phyloP scores from a whole-genome alignment of 2,888 invertebrate species.

The Melipona bicolor region DNA sequence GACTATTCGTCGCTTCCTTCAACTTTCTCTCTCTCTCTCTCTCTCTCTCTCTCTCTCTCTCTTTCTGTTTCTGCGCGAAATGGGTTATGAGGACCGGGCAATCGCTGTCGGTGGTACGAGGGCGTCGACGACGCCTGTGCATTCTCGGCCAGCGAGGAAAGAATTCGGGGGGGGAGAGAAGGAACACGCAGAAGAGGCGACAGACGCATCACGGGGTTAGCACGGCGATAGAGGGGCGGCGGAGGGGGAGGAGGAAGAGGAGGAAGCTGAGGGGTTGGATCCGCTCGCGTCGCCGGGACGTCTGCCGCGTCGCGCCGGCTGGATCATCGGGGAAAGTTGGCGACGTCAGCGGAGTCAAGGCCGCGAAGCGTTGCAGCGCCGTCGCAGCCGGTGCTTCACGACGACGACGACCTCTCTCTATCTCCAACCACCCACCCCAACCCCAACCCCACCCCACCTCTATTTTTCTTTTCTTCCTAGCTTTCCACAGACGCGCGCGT shows the following conservation, averaged over 20 bases:
- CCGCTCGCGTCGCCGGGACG: conserved; percentile 72
- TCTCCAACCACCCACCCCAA: conserved; percentile 31
- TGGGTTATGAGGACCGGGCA: conserved; percentile 68
- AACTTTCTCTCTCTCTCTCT: neutral
- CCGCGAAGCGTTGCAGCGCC: conserved; percentile 73
- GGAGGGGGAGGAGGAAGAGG: neutral
- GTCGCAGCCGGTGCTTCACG: conserved; percentile 63
- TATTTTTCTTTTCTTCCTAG: conserved; percentile 25
- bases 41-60: too few relatives aligned
- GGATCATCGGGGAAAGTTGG: conserved; percentile 80
- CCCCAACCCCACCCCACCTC: conserved; percentile 42
- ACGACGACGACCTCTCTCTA: neutral
- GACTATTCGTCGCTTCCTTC: conserved; percentile 36
- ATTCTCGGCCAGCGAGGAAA: conserved; percentile 54
- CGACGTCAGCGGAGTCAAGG: conserved; percentile 80
- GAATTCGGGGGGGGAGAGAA: conserved; percentile 52
- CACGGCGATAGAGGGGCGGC: neutral
- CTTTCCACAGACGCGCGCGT: conserved; percentile 10
- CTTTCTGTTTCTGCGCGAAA: conserved; percentile 45
- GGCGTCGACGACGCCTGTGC: conserved; percentile 32
- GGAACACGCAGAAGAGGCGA: conserved; percentile 27
- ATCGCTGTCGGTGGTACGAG: conserved; percentile 46
- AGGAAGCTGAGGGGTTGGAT: conserved; percentile 13
- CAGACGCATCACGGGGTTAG: conserved; percentile 7
- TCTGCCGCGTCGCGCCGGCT: conserved; percentile 66